These are phyloP conservation scores for Antheraea pernyi DNA, from an alignment of 1,140 invertebrate genomes.

Conservation along the genomic window DNA sequence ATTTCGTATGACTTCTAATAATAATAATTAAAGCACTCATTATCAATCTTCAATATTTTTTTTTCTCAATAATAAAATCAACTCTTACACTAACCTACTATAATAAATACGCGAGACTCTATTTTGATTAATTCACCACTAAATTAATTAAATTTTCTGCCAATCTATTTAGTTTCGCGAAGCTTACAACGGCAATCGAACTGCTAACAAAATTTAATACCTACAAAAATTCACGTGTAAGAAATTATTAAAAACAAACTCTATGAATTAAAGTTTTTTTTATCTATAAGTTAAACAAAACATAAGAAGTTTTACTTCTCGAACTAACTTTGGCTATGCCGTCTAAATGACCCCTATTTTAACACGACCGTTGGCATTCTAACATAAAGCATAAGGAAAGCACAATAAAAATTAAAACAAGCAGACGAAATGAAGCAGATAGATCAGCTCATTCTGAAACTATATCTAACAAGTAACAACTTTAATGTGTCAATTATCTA, in stretches of 20 bases:
- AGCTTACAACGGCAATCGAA: constrained; percentile 41
- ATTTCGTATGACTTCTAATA: constrained; percentile 59
- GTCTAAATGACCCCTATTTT: constrained; percentile 53
- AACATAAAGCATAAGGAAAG: constrained; percentile 64
- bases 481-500: constrained; percentile 70
- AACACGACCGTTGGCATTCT: constrained; percentile 47
- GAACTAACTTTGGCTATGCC: constrained; percentile 74
- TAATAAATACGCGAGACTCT: constrained; percentile 66
- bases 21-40: constrained; percentile 71
- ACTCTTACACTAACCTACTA: constrained; percentile 56
- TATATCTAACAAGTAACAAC: constrained; percentile 54
- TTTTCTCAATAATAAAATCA: constrained; percentile 44
- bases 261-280: constrained; percentile 22
- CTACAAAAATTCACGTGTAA: constrained; percentile 3
- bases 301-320: constrained; percentile 53
- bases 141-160: constrained; percentile 61
- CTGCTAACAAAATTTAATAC: constrained; percentile 11
- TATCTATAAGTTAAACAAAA: constrained; percentile 32
- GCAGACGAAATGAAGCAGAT: constrained; percentile 43
- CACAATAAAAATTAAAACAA: constrained; percentile 54
- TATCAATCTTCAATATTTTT: constrained; percentile 68
- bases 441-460: constrained; percentile 39
- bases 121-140: constrained; percentile 54
- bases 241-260: constrained; percentile 2
- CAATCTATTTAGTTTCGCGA: constrained; percentile 35